Evolutionary conservation across 2,113 vertebrate genomes (phyloP), one percentile per base, ranked within the genome.

Genomic region (Vombatus ursinus): DNA sequence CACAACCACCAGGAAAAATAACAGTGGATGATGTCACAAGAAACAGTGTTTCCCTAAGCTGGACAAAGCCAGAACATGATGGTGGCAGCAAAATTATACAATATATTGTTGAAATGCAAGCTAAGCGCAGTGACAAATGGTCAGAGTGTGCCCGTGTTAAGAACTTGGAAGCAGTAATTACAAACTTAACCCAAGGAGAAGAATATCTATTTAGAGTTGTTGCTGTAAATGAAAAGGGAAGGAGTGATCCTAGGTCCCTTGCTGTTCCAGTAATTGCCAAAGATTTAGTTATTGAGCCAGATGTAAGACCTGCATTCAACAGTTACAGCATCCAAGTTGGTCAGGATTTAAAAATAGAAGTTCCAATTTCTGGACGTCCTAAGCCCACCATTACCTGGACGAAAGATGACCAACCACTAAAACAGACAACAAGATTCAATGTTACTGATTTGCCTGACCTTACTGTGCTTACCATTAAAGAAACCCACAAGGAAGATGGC

Each of bases 191-290:
- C 95, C 99, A 99, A 97, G 99, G 99, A 96, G 99, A 99, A 96
- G 99, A 99, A 96, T 99, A 99, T 97, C 97, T 99, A 90, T 99
- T 99, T 93, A 99, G 99, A 99, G 99, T 99, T 92, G 98, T 99
- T 98, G 99, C 99, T 97, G 98, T 99, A 91, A 99, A 99, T 97
- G 99, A 99, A 97, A 99, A 99, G 96, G 99, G 99, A 50, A 99
- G 99, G 97, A 99, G 99, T 98, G 99, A 99, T 95, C 99, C 99
- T 94, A 99, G 99, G 98, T 99, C 99, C 14, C 99, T 99, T 97
- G 99, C 99, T 52, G 99, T 99, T 97, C 99, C 99, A 97, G 98
- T 99, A 93, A 98, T 99, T 98, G 99, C 99, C 95, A 99, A 99
- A 98, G 99, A 99, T 96, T 98, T 99, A 90, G 99, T 99, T 53